phyloP scores from a whole-genome alignment of 2,797 vertebrate species.

The Rhynchonycteris naso region DNA sequence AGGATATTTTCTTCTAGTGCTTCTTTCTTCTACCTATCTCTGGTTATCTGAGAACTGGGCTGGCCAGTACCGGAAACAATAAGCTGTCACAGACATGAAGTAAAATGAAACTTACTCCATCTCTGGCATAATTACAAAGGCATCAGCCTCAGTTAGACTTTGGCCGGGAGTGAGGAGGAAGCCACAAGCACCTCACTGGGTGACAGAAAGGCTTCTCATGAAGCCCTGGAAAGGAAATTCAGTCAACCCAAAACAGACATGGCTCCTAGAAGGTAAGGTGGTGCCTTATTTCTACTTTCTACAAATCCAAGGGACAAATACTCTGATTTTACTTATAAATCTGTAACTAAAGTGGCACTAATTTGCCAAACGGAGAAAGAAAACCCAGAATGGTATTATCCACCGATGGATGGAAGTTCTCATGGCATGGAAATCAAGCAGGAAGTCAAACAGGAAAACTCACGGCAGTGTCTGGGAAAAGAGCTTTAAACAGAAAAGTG shows the following conservation, averaged over 20 bases:
- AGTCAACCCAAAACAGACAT: not conserved
- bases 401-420: not conserved
- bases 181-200: not conserved
- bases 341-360: not conserved
- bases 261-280: not conserved
- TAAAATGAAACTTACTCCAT: not conserved
- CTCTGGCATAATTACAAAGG: not conserved
- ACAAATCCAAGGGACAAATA: not conserved
- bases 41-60: not conserved
- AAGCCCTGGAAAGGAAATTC: not conserved
- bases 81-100: not conserved
- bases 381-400: not conserved
- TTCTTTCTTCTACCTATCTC: not conserved
- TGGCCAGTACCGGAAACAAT: not conserved
- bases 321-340: not conserved
- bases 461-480: not conserved
- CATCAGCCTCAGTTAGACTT: not conserved
- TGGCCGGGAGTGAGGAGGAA: not conserved
- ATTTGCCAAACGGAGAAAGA: not conserved
- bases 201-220: not conserved
- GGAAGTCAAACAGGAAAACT: not conserved
- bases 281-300: not conserved
- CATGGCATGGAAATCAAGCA: not conserved
- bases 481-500: not conserved
- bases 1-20: not conserved